A percentile compares a stretch with the other conserved stretches of the same genome.
Evolutionary conservation across 2,797 vertebrate genomes (phyloP).

Genomic region (Pteronotus mesoamericanus): DNA sequence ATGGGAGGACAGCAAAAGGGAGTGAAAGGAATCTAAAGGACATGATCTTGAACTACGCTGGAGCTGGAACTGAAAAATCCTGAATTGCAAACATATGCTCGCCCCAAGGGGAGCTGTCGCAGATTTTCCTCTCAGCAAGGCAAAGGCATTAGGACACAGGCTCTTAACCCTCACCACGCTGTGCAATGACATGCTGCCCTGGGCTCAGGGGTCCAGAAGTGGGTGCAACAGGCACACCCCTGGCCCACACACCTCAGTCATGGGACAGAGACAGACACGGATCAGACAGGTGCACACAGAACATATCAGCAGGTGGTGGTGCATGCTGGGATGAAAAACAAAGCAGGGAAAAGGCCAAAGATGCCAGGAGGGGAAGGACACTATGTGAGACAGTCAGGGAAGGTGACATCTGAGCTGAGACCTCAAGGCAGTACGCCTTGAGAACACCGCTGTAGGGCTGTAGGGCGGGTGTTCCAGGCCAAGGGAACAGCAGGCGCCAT

Average conservation of each 20-base stretch:
- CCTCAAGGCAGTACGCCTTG: not conserved
- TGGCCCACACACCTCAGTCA: not conserved
- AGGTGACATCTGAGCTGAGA: not conserved
- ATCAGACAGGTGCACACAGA: not conserved
- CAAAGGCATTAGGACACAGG: not conserved
- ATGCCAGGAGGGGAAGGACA: not conserved
- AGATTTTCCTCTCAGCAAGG: not conserved
- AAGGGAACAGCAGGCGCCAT: not conserved
- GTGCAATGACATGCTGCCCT: not conserved
- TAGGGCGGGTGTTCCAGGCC: not conserved
- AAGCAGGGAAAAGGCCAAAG: not conserved
- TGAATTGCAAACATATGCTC: not conserved
- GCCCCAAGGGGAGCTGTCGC: not conserved
- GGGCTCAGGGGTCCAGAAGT: not conserved
- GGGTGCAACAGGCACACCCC: not conserved
- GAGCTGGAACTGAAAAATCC: not conserved
- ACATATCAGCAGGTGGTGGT: accelerated
- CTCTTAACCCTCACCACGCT: not conserved
- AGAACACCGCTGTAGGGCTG: too few relatives aligned
- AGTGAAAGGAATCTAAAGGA: not conserved
- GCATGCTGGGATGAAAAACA: not conserved
- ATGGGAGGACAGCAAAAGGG: not conserved
- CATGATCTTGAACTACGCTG: not conserved
- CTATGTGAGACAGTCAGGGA: not conserved
- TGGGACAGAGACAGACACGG: accelerated